Evolutionary conservation across 2,797 vertebrate species (phyloP).

Genomic region (Onychomys leucogaster): DNA sequence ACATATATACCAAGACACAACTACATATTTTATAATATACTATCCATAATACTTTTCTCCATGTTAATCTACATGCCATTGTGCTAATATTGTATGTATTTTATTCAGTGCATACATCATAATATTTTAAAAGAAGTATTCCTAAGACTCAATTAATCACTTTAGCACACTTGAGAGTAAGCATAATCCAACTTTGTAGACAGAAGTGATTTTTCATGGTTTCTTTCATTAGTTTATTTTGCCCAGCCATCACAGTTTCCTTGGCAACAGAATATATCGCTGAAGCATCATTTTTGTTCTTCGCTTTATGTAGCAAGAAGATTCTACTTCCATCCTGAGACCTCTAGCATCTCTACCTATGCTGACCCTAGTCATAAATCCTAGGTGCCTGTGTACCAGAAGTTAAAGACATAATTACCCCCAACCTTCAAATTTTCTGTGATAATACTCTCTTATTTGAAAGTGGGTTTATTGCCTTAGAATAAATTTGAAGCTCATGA

Average conservation of each 20-base stretch:
- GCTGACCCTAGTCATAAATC: background rate
- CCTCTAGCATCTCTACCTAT: background rate
- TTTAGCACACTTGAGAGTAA: background rate
- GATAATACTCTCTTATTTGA: slow-evolving; percentile 66
- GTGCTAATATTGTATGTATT: background rate
- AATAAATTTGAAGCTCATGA: slow-evolving; percentile 80
- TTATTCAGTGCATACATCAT: background rate
- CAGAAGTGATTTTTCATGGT: background rate
- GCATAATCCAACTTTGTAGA: background rate
- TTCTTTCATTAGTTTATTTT: slow-evolving; percentile 44
- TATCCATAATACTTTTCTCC: background rate
- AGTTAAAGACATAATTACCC: slow-evolving; percentile 11
- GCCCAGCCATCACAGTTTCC: background rate
- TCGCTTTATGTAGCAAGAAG: slow-evolving; percentile 31
- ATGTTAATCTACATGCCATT: background rate
- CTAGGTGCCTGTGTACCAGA: background rate
- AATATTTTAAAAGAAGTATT: slow-evolving; percentile 43
- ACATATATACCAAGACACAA: background rate
- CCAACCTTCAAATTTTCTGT: slow-evolving; percentile 35
- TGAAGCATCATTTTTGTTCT: slow-evolving; percentile 27
- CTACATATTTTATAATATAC: background rate
- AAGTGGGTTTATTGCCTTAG: slow-evolving; percentile 77
- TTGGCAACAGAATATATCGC: background rate
- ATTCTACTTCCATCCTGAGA: slow-evolving; percentile 11
- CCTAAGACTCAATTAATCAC: background rate